Evolutionary conservation across 2,113 vertebrate species (phyloP), one percentile per base, ranked within the genome.

Genomic region (Bambusicola thoracicus): DNA sequence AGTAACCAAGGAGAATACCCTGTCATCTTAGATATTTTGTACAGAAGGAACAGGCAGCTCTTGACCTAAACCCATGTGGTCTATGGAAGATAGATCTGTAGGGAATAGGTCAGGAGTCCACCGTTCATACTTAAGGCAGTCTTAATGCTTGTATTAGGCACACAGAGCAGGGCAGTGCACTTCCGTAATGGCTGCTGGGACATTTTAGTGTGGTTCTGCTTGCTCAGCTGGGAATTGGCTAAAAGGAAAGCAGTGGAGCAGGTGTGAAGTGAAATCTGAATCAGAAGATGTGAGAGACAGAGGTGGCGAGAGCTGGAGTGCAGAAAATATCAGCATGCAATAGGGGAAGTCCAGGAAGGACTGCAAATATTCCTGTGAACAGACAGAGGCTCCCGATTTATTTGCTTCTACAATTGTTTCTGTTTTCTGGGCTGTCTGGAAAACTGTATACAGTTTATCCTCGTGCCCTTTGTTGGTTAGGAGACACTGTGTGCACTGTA

Each of bases 341-440:
- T 34, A 29, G 20, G 65, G 44, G 58, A 80, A 58, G 59, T 62
- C 51, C 68, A 55, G n/a, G 38, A 82, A 77, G 68, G 56, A 36
- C 15, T 48, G 36, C 7, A 63, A 25, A 36, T 22, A 36, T 65
- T 63, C 78, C 48, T 87, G 22, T 65, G 44, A 87, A 44, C 3
- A 2, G 32, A 40, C 73, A 61, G 49, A 81, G 32, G 21, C 24
- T 95, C 20, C 36, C 79, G 13, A 1, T 27, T 10, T 22, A 11
- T 72, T 93, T 95, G 22, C 14, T 90, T 79, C 49, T 67, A 87
- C 24, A 83, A 22, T 67, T 59, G 17, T 83, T 90, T 93, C 46
- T 69, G 2, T 78, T 87, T 95, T 70, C 70, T 82, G 51, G n/a
- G 21, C 3, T 58, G 36, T 83, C 67, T 83, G 65, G 55, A 92